These are phyloP conservation scores for Caenorhabditis sp. DNA, from an alignment of 2,888 invertebrate species.

Conservation along the genomic window DNA sequence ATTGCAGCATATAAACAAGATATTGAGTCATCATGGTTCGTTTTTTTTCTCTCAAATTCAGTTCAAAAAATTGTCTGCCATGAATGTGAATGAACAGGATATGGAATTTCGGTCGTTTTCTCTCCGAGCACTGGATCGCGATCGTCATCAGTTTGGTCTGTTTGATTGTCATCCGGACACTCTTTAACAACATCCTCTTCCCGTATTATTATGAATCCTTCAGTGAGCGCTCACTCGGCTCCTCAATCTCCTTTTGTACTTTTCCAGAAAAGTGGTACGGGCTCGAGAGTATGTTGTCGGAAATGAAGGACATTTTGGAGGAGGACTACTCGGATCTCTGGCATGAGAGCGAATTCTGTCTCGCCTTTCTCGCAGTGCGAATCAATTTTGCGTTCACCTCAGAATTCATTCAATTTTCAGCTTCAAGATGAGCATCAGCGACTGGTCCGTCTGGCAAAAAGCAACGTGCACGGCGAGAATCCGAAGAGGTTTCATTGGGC, in stretches of 20 bases:
- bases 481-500: constrained; percentile 53
- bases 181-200: constrained; percentile 50
- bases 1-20: constrained; percentile 37
- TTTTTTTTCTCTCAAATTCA: not conserved
- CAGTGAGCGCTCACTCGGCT: constrained; percentile 30
- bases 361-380: constrained; percentile 52
- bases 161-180: constrained; percentile 19
- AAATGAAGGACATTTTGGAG: constrained; percentile 46
- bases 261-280: constrained; percentile 42
- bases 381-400: no score
- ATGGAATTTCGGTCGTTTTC: constrained; percentile 25
- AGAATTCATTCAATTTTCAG: constrained; percentile 32
- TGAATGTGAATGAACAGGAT: constrained; percentile 10
- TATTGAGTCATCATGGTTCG: constrained; percentile 43
- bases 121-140: constrained; percentile 40
- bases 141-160: constrained; percentile 24
- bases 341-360: constrained; percentile 51
- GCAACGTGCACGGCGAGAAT: constrained; percentile 45
- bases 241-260: not conserved
- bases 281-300: constrained; percentile 25
- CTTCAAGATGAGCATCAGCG: constrained; percentile 50
- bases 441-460: constrained; percentile 35
- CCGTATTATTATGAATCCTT: constrained; percentile 46
- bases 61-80: not conserved
- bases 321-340: constrained; percentile 48